Conservation (phyloP, 30 jellyfish, hydroid and myxozoan genomes). For the Hydractinia symbiolongicarpus region DNA sequence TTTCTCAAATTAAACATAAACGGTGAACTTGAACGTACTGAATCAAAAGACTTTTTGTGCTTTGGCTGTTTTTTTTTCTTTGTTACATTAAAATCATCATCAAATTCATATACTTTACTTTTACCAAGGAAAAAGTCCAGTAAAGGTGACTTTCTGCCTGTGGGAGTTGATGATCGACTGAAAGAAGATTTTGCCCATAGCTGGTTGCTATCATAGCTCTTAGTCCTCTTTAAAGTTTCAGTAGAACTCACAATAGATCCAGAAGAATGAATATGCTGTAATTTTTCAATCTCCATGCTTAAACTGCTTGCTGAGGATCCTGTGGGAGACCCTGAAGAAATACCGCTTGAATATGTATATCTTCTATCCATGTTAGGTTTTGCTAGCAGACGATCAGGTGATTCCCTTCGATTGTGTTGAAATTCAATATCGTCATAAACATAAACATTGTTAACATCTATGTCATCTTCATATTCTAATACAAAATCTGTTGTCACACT, state of each 20-base stretch:
- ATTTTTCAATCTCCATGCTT: slow-evolving; percentile 4
- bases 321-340: neutral
- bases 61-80: neutral
- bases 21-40: slow-evolving; percentile 19
- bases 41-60: neutral
- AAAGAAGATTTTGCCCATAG: neutral
- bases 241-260: neutral
- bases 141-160: slow-evolving; percentile 9
- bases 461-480: no score
- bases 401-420: no score
- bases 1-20: neutral
- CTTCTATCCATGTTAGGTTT: no score
- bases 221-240: neutral
- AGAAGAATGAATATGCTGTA: neutral
- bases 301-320: neutral
- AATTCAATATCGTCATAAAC: no score
- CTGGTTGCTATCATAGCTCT: neutral
- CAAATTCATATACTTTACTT: slow-evolving; percentile 4
- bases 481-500: no score
- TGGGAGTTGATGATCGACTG: neutral
- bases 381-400: no score
- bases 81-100: neutral
- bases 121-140: neutral
- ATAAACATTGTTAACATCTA: no score
- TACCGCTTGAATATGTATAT: neutral